Evolutionary conservation across 1,140 invertebrate species (phyloP).

Genomic region (Tetranychus cinnabarinus): DNA sequence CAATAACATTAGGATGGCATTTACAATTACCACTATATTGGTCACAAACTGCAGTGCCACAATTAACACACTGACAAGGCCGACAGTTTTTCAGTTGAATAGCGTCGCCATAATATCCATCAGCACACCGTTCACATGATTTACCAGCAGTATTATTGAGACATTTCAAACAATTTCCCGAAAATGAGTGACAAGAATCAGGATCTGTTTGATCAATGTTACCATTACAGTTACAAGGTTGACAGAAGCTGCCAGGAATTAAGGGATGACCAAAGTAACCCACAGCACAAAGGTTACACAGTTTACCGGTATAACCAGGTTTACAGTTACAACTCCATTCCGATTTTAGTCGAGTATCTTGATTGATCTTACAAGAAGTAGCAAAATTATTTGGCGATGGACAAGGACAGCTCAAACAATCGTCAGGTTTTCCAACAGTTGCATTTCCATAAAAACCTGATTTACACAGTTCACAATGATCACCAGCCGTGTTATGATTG

Average conservation of each 20-base stretch:
- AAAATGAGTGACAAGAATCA: constrained; percentile 68
- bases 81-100: constrained; percentile 66
- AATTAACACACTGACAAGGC: constrained; percentile 21
- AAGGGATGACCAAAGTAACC: constrained; percentile 66
- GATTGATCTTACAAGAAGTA: constrained; percentile 39
- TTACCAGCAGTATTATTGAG: constrained; percentile 71
- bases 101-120: constrained; percentile 79
- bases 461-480: constrained; percentile 75
- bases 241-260: constrained; percentile 37
- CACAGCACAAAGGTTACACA: constrained; percentile 54
- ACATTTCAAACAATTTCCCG: constrained; percentile 59
- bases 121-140: constrained; percentile 63
- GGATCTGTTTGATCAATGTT: constrained; percentile 64
- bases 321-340: not conserved
- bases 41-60: constrained; percentile 27
- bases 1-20: constrained; percentile 61
- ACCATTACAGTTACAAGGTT: constrained; percentile 74
- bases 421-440: constrained; percentile 49
- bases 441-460: constrained; percentile 81
- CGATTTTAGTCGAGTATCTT: not conserved
- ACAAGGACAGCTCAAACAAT: constrained; percentile 89
- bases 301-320: constrained; percentile 57
- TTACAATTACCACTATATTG: constrained; percentile 46
- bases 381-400: constrained; percentile 94
- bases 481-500: constrained; percentile 68